Percentiles rank a stretch among this genome's conserved stretches.
Evolutionary conservation across 2,797 vertebrate species (phyloP).

Genomic region (Scarus forsteni): DNA sequence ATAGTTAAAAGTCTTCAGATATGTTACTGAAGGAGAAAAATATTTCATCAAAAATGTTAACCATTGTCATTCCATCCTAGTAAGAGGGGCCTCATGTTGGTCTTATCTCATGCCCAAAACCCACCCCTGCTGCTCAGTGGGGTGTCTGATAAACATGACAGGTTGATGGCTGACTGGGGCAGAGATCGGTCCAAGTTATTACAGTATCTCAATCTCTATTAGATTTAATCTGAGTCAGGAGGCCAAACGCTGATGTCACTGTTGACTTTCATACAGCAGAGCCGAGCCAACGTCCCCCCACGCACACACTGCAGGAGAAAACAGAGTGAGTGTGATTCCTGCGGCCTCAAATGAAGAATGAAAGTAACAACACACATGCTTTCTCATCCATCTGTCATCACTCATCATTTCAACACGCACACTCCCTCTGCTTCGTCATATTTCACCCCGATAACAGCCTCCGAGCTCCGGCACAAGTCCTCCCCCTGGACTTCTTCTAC

Average conservation of each 20-base stretch:
- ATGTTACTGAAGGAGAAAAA: too few relatives aligned
- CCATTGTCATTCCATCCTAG: too few relatives aligned
- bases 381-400: constrained; percentile 38
- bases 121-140: constrained; percentile 9
- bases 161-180: constrained; percentile 49
- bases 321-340: too few relatives aligned
- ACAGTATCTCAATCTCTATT: constrained; percentile 59
- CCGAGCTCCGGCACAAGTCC: constrained; percentile 29
- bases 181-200: constrained; percentile 49
- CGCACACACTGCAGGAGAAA: constrained; percentile 12
- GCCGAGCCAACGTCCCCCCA: constrained; percentile 35
- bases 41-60: too few relatives aligned
- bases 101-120: too few relatives aligned
- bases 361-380: constrained; percentile 26
- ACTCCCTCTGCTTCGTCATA: constrained; percentile 51
- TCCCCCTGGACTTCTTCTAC: constrained; percentile 51
- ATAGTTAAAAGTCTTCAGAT: too few relatives aligned
- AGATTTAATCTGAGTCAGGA: constrained; percentile 59
- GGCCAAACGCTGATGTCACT: constrained; percentile 68
- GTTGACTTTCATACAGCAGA: constrained; percentile 54
- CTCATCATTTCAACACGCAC: constrained; percentile 44
- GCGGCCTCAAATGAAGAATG: constrained; percentile 15
- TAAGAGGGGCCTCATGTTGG: too few relatives aligned
- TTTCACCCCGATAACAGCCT: constrained; percentile 51
- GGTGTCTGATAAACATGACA: constrained; percentile 54